These are phyloP conservation scores for Tethya wilhelma DNA, from an alignment of 37 sponge, comb jelly and placozoan species.

Conservation along the genomic window DNA sequence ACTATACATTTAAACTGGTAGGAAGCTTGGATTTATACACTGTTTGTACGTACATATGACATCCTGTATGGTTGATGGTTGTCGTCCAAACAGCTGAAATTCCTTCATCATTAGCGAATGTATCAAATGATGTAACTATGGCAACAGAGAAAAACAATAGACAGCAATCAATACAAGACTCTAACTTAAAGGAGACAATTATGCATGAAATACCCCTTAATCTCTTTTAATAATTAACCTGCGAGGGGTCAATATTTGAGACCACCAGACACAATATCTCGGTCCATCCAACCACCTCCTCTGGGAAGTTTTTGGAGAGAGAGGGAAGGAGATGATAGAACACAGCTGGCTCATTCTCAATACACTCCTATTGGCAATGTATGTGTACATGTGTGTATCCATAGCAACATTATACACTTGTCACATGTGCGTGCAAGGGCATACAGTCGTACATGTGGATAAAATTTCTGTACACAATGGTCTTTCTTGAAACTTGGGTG, in stretches of 20 bases:
- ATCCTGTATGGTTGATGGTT: conserved; percentile 13
- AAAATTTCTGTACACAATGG: too few species aligned
- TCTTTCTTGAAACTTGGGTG: too few species aligned
- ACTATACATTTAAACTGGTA: too few species aligned
- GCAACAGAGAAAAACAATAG: too few species aligned
- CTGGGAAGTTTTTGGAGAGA: conserved; percentile 53
- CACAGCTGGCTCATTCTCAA: conserved; percentile 33
- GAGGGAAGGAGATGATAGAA: conserved; percentile 57
- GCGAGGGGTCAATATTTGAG: conserved; percentile 66
- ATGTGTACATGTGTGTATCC: not conserved
- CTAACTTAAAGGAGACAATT: too few species aligned
- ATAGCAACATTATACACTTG: too few species aligned
- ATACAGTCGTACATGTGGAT: too few species aligned
- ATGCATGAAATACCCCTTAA: too few species aligned
- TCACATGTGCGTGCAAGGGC: too few species aligned
- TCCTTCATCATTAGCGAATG: conserved; percentile 52
- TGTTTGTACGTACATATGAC: conserved; percentile 44
- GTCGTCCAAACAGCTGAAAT: conserved; percentile 68
- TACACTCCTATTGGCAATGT: conserved; percentile 70
- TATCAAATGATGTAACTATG: conserved; percentile 59
- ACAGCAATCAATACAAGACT: too few species aligned
- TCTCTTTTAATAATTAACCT: conserved; percentile 48
- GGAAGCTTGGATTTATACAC: too few species aligned
- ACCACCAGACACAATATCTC: conserved; percentile 59
- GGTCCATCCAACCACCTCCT: conserved; percentile 33